Evolutionary conservation across 92 coral and sea anemone species (phyloP), one percentile per base, ranked within the genome.

Genomic region (Scolanthus callimorphus): DNA sequence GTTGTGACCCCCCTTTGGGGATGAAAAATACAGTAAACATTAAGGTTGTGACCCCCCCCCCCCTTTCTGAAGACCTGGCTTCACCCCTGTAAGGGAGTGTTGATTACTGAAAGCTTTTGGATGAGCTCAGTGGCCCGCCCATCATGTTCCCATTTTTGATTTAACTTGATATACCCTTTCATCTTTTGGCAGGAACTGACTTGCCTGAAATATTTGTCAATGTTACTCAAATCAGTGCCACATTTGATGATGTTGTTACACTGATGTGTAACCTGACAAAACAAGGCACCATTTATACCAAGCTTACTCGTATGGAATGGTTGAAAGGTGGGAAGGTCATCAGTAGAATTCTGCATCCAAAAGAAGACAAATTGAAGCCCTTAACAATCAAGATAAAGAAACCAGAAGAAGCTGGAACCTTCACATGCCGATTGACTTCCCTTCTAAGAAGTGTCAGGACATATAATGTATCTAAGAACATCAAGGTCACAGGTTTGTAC

Each of bases 181-280:
- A 6, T 34, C 6, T 15, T 34, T 29, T 57, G 47, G 22, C 53
- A 82, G 89, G 46, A 24, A 3, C 38, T 0, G 82, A 77, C 38
- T 59, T 82, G 11, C 89, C 89, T 12, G 25, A 44, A 22, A 73
- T 82, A 4, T 9, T 28, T 8, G 78, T 76, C 11, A 44, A 73
- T 17, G 25, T 28, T 34, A 20, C 31, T 43, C 8, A 4, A 10
- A 38, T 39, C 4, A 47, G 56, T n/a, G 51, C 62, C 24, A 27
- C 45, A 9, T 30, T 59, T 10, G 65, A 41, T 39, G 73, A 64
- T 1, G 31, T 28, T 2, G 43, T 76, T 25, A 29, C 39, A 6
- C 54, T 82, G 13, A 19, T 15, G 13, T 82, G 89, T 45, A 82
- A 76, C 51, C 23, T 82, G 26, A 82, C 89, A 12, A 23, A 46